Evolutionary conservation across 2,113 vertebrate genomes (phyloP), one percentile per base, ranked within the genome.

Genomic region (Cariama cristata): DNA sequence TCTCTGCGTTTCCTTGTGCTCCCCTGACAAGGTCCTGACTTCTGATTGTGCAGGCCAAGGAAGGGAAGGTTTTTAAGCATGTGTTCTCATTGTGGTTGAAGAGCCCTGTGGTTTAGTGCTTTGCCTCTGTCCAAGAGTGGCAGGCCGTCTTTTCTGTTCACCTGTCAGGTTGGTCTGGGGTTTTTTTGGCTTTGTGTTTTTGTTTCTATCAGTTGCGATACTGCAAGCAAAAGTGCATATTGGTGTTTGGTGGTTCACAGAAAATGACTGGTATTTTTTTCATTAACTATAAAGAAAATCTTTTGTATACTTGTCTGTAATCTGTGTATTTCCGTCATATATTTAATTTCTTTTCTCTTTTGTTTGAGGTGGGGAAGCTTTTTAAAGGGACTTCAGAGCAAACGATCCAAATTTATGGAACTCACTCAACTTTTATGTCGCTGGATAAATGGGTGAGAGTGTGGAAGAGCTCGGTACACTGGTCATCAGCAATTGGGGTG

Each of bases 391-490:
- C 10, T 79, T 53, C 5, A 44, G 26, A 44, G 27, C 22, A 69
- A 71, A 4, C 9, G 11, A 40, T 86, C 19, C 7, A 67, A 62
- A 40, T 66, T 50, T 72, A 68, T 35, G 4, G 13, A 52, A 28
- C 4, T 74, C 58, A 28, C 11, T 73, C 5, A 77, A 52, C 21
- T 72, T 40, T 13, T 14, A 12, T 6, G 19, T 53, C 62, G 8
- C 26, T 64, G n/a, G 8, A 4, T 80, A 38, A 38, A 56, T 77
- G 4, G 6, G 14, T 50, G 49, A 47, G 33, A 38, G 6, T 0
- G 2, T 59, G n/a, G 30, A 68, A 59, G 5, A 64, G 50, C 30
- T 66, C 2, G 40, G 21, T 66, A 30, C 0, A 0, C 9, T 44
- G 15, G 45, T 90, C 11, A 66, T 49, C 19, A 67, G 21, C 33